These are phyloP conservation scores for Strix occidentalis DNA, from an alignment of 2,797 vertebrate species.

Conservation along the genomic window DNA sequence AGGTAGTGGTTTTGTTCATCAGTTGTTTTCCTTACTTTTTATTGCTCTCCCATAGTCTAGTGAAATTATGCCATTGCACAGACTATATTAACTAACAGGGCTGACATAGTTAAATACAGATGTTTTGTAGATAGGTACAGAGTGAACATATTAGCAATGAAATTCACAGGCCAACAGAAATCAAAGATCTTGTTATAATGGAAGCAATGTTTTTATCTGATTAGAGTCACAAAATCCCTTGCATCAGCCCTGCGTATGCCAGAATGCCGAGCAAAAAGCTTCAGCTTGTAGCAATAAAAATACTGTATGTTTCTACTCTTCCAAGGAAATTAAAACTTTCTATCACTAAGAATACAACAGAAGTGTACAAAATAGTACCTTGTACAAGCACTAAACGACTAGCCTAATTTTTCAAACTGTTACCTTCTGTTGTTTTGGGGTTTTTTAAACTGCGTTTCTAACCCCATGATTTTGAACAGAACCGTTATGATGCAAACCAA, in stretches of 20 bases:
- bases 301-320: background rate
- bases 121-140: background rate
- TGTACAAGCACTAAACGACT: background rate
- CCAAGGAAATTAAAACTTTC: slow-evolving; percentile 1
- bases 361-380: background rate
- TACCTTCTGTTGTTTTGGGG: background rate
- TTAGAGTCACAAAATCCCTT: slow-evolving; percentile 16
- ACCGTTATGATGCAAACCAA: background rate
- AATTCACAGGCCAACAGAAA: slow-evolving; percentile 34
- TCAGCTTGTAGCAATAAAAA: slow-evolving; percentile 23
- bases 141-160: slow-evolving; percentile 11
- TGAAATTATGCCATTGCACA: background rate
- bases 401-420: background rate
- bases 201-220: slow-evolving; percentile 42
- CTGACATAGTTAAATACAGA: background rate
- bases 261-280: background rate
- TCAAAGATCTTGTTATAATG: slow-evolving; percentile 25
- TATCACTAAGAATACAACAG: background rate
- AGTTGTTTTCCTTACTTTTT: background rate
- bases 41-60: background rate
- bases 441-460: background rate
- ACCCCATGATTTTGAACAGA: background rate
- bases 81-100: background rate
- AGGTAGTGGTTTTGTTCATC: background rate
- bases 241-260: background rate